phyloP scores from a whole-genome alignment of 2,797 vertebrate species.

The Furcifer pardalis region DNA sequence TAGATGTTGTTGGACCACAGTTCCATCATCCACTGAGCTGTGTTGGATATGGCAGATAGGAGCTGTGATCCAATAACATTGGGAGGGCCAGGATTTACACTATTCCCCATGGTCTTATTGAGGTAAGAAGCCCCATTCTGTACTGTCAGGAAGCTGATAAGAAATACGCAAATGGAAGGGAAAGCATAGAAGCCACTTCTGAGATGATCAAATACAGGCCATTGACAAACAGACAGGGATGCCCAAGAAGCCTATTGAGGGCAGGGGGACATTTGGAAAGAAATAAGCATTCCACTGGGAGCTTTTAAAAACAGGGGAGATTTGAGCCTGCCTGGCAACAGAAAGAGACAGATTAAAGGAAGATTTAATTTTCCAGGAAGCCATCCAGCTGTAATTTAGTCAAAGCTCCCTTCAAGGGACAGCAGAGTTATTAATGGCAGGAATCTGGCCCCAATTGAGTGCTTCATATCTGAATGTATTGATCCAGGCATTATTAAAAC shows the following conservation, averaged over 20 bases:
- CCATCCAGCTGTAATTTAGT: constrained; percentile 50
- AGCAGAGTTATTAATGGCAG: constrained; percentile 46
- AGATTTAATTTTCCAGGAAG: constrained; percentile 58
- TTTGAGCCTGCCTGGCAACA: constrained; percentile 13
- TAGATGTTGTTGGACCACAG: not conserved
- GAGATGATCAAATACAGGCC: not conserved
- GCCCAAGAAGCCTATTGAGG: not conserved
- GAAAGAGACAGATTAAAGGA: constrained; percentile 1
- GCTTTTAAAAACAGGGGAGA: not conserved
- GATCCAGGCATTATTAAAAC: constrained; percentile 45
- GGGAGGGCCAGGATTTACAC: not conserved
- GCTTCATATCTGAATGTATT: constrained; percentile 38
- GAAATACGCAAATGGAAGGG: not conserved
- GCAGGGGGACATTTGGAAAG: not conserved
- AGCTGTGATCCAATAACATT: not conserved
- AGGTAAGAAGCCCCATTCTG: not conserved
- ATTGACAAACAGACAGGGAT: not conserved
- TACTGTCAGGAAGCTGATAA: not conserved
- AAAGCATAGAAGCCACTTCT: not conserved
- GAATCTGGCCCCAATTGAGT: constrained; percentile 30
- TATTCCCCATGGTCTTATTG: not conserved
- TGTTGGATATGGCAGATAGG: not conserved
- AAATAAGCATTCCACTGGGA: not conserved
- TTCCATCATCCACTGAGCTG: not conserved
- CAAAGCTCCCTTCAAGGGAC: constrained; percentile 55